Percentiles rank a stretch among this genome's conserved stretches.
These are phyloP conservation scores for Sinocyclocheilus grahami DNA, from an alignment of 2,113 vertebrate species.

Conservation along the genomic window DNA sequence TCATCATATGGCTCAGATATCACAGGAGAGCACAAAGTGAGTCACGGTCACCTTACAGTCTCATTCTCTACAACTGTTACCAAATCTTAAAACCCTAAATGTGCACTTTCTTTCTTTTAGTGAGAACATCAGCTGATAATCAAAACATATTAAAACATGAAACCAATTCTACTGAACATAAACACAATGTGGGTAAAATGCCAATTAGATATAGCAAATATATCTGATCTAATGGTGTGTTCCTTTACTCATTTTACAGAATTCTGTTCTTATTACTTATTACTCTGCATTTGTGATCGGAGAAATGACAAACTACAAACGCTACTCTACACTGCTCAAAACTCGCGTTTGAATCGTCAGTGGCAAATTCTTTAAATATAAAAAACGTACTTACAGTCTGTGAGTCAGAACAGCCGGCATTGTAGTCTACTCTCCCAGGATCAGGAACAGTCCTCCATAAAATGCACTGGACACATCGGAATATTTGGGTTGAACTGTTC, in stretches of 20 bases:
- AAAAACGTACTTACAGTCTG: too few relatives aligned
- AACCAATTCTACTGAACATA: neutral
- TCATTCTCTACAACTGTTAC: neutral
- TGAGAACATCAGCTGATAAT: neutral
- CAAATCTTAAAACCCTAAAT: neutral
- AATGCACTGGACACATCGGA: too few relatives aligned
- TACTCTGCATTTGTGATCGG: too few relatives aligned
- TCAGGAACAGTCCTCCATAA: too few relatives aligned
- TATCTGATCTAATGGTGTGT: neutral
- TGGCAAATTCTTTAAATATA: too few relatives aligned
- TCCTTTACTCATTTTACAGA: neutral
- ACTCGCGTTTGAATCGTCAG: too few relatives aligned
- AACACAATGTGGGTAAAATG: neutral
- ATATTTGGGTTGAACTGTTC: too few relatives aligned
- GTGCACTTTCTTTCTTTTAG: neutral
- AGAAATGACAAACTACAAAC: too few relatives aligned
- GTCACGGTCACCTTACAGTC: neutral
- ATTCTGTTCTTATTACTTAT: neutral
- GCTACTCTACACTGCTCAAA: too few relatives aligned
- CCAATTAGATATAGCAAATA: neutral
- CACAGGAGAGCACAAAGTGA: neutral
- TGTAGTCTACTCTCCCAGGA: too few relatives aligned
- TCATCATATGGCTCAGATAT: neutral
- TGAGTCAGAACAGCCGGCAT: too few relatives aligned
- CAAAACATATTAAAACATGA: neutral